Evolutionary conservation across 2,888 invertebrate genomes (phyloP).

Genomic region (Salticus scenicus): DNA sequence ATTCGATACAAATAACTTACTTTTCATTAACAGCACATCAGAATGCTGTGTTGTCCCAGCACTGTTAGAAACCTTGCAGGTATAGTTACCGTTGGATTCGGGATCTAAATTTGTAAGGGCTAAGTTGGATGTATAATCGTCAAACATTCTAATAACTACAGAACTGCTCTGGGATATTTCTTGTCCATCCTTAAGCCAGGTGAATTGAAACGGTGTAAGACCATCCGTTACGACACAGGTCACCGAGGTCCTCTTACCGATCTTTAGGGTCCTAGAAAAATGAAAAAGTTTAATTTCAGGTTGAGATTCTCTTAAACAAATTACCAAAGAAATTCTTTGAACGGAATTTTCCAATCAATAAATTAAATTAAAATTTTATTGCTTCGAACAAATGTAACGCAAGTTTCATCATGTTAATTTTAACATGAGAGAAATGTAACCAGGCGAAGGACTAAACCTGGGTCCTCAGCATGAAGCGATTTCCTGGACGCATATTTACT

Average conservation of each 20-base stretch:
- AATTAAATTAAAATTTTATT: too few species aligned
- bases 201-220: slow-evolving; percentile 52
- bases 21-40: slow-evolving; percentile 3
- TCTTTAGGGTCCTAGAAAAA: slow-evolving; percentile 8
- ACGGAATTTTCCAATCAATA: too few species aligned
- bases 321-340: too few species aligned
- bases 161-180: neutral
- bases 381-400: too few species aligned
- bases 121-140: neutral
- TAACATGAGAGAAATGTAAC: too few species aligned
- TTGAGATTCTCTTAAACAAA: too few species aligned
- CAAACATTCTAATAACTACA: neutral
- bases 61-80: neutral
- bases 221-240: slow-evolving; percentile 44
- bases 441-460: too few species aligned
- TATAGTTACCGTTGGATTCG: slow-evolving; percentile 14
- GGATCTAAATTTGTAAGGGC: neutral
- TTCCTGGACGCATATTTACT: too few species aligned
- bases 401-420: too few species aligned
- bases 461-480: too few species aligned
- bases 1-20: too few species aligned
- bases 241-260: neutral
- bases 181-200: slow-evolving; percentile 61
- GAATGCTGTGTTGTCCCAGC: slow-evolving; percentile 13
- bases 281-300: slow-evolving; percentile 20